Conservation (phyloP, 1,140 invertebrate genomes). For the Pentalonia nigronervosa region DNA sequence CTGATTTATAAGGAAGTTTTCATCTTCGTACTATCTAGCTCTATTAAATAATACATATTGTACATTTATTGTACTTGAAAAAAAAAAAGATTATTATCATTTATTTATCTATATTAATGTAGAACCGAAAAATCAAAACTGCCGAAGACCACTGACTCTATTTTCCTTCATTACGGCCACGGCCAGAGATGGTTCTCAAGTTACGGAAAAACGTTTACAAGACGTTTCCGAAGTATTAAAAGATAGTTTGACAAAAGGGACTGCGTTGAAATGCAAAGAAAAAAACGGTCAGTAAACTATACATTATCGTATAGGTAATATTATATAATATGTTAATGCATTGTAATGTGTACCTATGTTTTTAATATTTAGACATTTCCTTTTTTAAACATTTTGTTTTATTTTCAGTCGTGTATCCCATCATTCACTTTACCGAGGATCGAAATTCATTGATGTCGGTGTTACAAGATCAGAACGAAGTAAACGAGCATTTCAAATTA, state of each 20-base stretch:
- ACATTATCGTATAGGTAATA: no score
- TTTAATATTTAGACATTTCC: not conserved
- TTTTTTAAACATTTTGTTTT: not conserved
- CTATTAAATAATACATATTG: no score
- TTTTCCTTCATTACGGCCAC: conserved; percentile 40
- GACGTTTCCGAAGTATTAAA: conserved; percentile 33
- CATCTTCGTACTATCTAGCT: no score
- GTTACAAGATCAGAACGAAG: conserved; percentile 41
- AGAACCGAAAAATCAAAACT: not conserved
- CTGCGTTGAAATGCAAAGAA: conserved; percentile 45
- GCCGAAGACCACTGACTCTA: conserved; percentile 22
- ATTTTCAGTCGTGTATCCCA: conserved; percentile 33
- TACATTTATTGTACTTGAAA: no score
- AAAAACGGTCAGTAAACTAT: conserved; percentile 23
- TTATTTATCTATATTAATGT: no score
- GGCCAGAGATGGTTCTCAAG: conserved; percentile 27
- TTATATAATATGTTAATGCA: not conserved
- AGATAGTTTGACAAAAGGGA: not conserved
- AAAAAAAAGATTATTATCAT: no score
- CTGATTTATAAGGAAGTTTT: no score
- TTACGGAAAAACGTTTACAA: conserved; percentile 43
- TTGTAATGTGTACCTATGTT: not conserved
- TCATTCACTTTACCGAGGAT: conserved; percentile 48
- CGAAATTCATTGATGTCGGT: conserved; percentile 10
- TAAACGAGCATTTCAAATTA: conserved; percentile 38